Evolutionary conservation across 2,113 vertebrate genomes (phyloP), one percentile per base, ranked within the genome.

Genomic region (Monarcha castaneiventris): DNA sequence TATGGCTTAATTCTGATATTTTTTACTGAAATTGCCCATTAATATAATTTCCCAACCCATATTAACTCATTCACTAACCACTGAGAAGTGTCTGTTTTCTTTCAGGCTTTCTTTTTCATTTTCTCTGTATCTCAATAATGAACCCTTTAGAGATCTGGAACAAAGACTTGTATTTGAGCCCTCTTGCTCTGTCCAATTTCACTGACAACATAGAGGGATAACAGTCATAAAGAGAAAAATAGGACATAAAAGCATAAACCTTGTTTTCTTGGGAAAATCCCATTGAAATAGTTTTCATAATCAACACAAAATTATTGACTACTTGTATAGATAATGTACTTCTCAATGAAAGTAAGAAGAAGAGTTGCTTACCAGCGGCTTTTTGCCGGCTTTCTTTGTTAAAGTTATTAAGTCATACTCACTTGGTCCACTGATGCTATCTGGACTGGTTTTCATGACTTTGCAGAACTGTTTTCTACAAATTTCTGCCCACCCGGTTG

Each of bases 381-480:
- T 90, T 74, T 56, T 68, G 15, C 21, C 51, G 55, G 30, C 23
- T 85, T 81, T 19, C 37, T 89, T 48, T 73, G 41, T 76, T 68
- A 54, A 82, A 75, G 27, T 59, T 51, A 12, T 15, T 17, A 92
- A 63, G 33, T 51, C 69, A 88, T 92, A 96, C 98, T 98, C 86
- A 99, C 99, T 97, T 8, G 93, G 85, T 97, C 98, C 98, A 61
- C 96, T 97, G 48, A 99, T 64, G 59, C 64, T 12, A 79, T 94
- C 90, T 4, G 98, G 97, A 81, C 97, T 98, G 81, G 96, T 94
- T 95, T 96, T 98, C 97, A 99, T 97, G 73, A 96, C 96, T 97
- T 97, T 98, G 96, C 96, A 97, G 96, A 98, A 99, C 5, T 97
- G 98, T 92, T 83, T 98, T 89, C 96, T 97, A 95, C 98, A 99